Conservation (phyloP, 1,140 invertebrate species). For the Trypoxylus dichotomus region DNA sequence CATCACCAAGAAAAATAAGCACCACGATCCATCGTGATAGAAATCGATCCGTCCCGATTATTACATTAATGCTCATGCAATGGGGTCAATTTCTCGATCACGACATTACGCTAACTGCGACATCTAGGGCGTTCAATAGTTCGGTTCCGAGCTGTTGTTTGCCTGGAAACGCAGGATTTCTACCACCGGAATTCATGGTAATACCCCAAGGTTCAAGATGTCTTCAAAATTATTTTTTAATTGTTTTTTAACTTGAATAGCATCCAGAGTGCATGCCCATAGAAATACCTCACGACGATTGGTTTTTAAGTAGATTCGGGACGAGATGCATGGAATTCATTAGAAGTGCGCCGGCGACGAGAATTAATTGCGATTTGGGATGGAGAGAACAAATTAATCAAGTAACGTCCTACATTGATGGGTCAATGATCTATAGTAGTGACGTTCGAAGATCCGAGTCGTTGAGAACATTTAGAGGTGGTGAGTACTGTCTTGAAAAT, state of each 20-base stretch:
- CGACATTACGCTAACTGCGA: conserved; percentile 72
- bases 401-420: conserved; percentile 89
- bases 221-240: not conserved
- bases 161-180: conserved; percentile 62
- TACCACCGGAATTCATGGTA: conserved; percentile 65
- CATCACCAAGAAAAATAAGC: conserved; percentile 70
- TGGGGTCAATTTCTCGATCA: conserved; percentile 86
- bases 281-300: conserved; percentile 68
- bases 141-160: conserved; percentile 79
- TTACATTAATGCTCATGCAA: conserved; percentile 82
- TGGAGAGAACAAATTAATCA: conserved; percentile 77
- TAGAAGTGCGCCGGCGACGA: conserved; percentile 69
- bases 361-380: conserved; percentile 70
- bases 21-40: conserved; percentile 65
- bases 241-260: conserved; percentile 49
- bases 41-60: conserved; percentile 59
- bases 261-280: conserved; percentile 86
- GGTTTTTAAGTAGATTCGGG: conserved; percentile 68
- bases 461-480: conserved; percentile 72
- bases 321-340: conserved; percentile 77
- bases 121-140: conserved; percentile 75
- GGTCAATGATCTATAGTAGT: conserved; percentile 89
- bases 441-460: conserved; percentile 74
- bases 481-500: conserved; percentile 36
- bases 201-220: conserved; percentile 13